Conservation (phyloP, 2,888 invertebrate genomes). For the Plebejus anna region DNA sequence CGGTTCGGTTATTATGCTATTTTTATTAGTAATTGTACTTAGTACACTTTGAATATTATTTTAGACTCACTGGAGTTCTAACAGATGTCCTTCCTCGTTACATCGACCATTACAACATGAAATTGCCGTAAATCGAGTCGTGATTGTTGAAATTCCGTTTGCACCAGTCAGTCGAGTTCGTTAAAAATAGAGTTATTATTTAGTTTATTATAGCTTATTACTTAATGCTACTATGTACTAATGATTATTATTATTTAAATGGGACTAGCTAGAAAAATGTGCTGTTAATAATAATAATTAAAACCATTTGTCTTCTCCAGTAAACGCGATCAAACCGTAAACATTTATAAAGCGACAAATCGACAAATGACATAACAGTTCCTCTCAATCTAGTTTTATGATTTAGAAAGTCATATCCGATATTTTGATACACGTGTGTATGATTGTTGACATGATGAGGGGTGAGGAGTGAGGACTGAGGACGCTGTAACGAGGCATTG, state of each 20-base stretch:
- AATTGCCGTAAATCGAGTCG: background rate
- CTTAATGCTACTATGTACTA: too few relatives aligned
- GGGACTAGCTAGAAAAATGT: too few relatives aligned
- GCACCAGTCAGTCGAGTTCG: background rate
- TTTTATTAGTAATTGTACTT: too few relatives aligned
- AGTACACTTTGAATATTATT: too few relatives aligned
- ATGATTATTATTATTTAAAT: too few relatives aligned
- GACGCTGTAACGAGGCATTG: background rate
- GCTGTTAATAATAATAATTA: background rate
- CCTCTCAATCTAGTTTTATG: constrained; percentile 2
- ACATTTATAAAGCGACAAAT: background rate
- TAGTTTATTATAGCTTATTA: background rate
- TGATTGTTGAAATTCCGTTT: background rate
- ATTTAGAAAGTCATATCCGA: constrained; percentile 10
- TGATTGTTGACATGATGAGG: constrained; percentile 2
- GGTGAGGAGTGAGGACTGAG: background rate
- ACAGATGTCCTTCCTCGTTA: background rate
- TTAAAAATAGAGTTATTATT: background rate
- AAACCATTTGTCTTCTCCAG: background rate
- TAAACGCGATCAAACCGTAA: background rate
- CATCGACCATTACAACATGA: background rate
- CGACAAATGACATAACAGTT: background rate
- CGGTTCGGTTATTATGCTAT: background rate
- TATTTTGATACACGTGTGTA: background rate
- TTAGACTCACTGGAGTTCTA: background rate